These are phyloP conservation scores for Eupelmus urozonus DNA, from an alignment of 2,888 invertebrate species.

Conservation along the genomic window DNA sequence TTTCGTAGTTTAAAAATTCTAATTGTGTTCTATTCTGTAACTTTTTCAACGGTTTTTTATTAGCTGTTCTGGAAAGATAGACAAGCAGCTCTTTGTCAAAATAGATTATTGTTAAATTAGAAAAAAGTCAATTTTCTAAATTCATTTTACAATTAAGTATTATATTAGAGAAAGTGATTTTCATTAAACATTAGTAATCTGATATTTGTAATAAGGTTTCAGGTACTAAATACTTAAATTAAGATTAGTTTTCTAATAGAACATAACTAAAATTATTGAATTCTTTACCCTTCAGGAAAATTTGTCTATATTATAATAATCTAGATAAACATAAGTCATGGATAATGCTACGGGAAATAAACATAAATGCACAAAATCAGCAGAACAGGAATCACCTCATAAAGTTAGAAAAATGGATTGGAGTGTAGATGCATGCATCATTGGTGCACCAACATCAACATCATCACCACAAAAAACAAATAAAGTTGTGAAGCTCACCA, in stretches of 20 bases:
- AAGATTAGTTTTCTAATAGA: too few species aligned
- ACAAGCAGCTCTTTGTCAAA: too few species aligned
- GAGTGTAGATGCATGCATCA: slow-evolving; percentile 13
- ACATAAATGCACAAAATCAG: neutral
- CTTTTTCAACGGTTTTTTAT: too few species aligned
- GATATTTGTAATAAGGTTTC: neutral
- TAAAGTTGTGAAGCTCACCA: neutral
- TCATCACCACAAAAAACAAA: slow-evolving; percentile 2
- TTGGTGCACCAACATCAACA: neutral
- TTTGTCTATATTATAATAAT: neutral
- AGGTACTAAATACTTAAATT: neutral
- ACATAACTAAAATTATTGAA: too few species aligned
- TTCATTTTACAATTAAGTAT: too few species aligned
- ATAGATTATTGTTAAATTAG: too few species aligned
- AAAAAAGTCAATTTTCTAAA: too few species aligned
- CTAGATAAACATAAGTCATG: slow-evolving; percentile 9
- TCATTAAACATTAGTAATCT: neutral
- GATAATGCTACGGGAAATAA: slow-evolving; percentile 26
- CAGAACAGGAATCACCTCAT: slow-evolving; percentile 1
- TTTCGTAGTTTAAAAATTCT: too few species aligned
- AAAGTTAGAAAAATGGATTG: slow-evolving; percentile 25
- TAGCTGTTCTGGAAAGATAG: too few species aligned
- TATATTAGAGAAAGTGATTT: neutral
- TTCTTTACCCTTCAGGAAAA: neutral
- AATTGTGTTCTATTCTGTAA: too few species aligned